These are phyloP conservation scores for Oryzias celebensis DNA, from an alignment of 2,113 vertebrate genomes.

Conservation along the genomic window DNA sequence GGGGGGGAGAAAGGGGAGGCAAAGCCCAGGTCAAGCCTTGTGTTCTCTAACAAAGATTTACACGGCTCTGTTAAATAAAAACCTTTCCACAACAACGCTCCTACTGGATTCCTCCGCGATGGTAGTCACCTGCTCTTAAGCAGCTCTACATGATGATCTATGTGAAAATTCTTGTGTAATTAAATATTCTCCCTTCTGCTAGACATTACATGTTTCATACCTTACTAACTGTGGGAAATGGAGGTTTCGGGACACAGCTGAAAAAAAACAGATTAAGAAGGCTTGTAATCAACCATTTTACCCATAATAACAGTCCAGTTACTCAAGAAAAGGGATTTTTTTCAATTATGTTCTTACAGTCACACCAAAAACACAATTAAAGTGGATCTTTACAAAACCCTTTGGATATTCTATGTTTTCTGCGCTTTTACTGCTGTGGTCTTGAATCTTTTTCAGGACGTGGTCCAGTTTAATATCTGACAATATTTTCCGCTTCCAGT, in stretches of 20 bases:
- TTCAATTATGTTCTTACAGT: not conserved
- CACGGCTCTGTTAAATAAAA: conserved; percentile 70
- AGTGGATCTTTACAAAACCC: too few relatives aligned
- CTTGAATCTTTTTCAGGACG: too few relatives aligned
- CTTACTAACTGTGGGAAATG: conserved; percentile 49
- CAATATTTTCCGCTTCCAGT: too few relatives aligned
- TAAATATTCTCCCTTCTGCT: conserved; percentile 42
- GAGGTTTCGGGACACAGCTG: conserved; percentile 7
- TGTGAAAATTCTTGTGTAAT: conserved; percentile 53
- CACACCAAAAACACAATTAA: too few relatives aligned
- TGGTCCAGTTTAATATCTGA: too few relatives aligned
- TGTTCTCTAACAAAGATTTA: conserved; percentile 68
- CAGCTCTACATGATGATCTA: conserved; percentile 44
- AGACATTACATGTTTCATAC: conserved; percentile 35
- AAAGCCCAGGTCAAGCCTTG: conserved; percentile 44
- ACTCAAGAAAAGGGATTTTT: not conserved
- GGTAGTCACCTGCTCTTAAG: conserved; percentile 47
- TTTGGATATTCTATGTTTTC: too few relatives aligned
- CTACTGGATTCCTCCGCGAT: conserved; percentile 48
- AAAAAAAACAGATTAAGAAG: conserved; percentile 18
- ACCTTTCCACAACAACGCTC: conserved; percentile 32
- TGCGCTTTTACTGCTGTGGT: too few relatives aligned
- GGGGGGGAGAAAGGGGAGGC: conserved; percentile 38
- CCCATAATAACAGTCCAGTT: not conserved
- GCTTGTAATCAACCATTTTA: conserved; percentile 17